Base-by-base conservation (phyloP, 1,140 invertebrate species). In the Parapsyche elsis region DNA sequence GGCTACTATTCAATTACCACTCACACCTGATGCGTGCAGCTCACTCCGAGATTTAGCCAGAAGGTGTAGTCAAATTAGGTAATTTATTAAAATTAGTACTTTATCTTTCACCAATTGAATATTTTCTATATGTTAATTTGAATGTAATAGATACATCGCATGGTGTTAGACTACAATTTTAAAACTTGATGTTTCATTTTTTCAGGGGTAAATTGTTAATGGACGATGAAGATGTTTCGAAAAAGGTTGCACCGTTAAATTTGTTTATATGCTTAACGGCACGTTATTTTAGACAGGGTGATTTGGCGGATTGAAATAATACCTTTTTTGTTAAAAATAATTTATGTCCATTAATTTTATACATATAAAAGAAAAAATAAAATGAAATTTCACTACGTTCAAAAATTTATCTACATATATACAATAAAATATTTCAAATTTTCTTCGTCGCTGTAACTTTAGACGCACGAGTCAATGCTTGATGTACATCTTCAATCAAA, bases 401-500 rank as follows among this genome's bases (percentile, higher is more conserved):
- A n/a, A 57, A 16, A 10, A n/a, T n/a, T n/a, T n/a, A 61, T 23
- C 19, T 19, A 10, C 21, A 67, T 10, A 67, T n/a, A n/a, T n/a
- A n/a, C n/a, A n/a, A n/a, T n/a, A 71, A 38, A 71, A 71, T 71
- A 67, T 26, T 23, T 45, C 67, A 78, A 16, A 67, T 78, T 5
- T 67, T 64, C 30, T 80, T 80, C 4, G 59, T 24, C 14, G 2
- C 21, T 14, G 23, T 78, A 23, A 61, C 61, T 64, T 80, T 83
- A 23, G 82, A 61, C 10, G 86, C 85, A 26, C 80, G 84, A 57
- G 83, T 88, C 0, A 95, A 88, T 23, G 97, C 97, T 87, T 95
- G 92, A 80, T 96, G 92, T 5, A 99, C 85, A 89, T 99, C 98
- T n/a, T 90, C 87, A 26, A 99, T 92, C 10, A 99, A 89, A 90